Evolutionary conservation across 1,140 invertebrate species (phyloP), one percentile per base, ranked within the genome.

Genomic region (Psix sp.): DNA sequence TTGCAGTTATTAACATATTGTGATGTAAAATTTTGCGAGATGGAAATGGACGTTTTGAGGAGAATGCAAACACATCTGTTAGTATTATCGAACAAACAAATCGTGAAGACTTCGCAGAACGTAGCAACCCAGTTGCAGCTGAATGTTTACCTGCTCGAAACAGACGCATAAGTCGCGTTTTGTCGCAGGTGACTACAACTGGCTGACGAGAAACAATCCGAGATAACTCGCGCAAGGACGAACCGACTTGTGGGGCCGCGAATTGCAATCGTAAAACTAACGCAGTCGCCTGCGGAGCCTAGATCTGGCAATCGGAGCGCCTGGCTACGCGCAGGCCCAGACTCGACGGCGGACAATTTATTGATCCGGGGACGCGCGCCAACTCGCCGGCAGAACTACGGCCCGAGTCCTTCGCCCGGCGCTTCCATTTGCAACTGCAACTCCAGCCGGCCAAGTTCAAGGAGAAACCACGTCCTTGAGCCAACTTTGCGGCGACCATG

Each of bases 141-240:
- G 26, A 10, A 59, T 36, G 11, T 40, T 86, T 86, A 86, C 86
- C 86, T 86, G 83, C 85, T 86, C 83, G 84, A 78, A 81, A 84
- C 78, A 84, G 86, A 87, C 84, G 86, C 86, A 87, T 87, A 87
- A 84, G 86, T 87, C 84, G 85, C 80, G 80, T 78, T 87, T 85
- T 85, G 74, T 78, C 77, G 79, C 42, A 78, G 77, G 76, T 83
- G 77, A 77, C 63, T 63, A 62, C 65, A 65, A 63, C 59, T 67
- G 77, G 74, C 65, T 16, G 49, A 49, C 2, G 24, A 51, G 20
- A 42, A 66, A 70, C 38, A 33, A 39, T 15, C 31, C 43, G 17
- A 68, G 45, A 59, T 9, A 0, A 26, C 10, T 66, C 13, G 21
- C 18, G 15, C 35, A 15, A 60, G 43, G 17, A 42, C 46, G 24